A percentile compares a stretch with the other conserved stretches of the same genome.
Conservation (phyloP, 2,113 vertebrate species). For the Progne subis region DNA sequence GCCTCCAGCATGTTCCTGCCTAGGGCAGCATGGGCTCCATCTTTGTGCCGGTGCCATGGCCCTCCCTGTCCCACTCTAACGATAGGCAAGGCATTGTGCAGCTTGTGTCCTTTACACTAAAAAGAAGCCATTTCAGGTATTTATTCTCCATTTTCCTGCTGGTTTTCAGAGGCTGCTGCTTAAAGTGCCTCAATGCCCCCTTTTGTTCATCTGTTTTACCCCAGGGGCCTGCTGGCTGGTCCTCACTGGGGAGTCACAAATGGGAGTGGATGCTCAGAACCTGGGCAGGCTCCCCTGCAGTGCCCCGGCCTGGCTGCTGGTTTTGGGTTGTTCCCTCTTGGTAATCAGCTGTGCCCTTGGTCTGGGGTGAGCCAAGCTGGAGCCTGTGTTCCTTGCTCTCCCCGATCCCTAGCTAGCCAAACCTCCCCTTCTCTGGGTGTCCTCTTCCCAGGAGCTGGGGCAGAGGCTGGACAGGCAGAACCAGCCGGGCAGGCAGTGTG, state of each 20-base stretch:
- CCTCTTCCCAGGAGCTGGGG: not conserved
- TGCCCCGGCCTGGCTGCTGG: not conserved
- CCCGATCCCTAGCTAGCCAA: accelerated
- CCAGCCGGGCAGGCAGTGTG: not conserved
- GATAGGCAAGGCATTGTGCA: not conserved
- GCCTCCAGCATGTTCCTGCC: not conserved
- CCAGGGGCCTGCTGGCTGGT: not conserved
- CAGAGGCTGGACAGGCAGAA: constrained; percentile 29
- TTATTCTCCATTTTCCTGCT: not conserved
- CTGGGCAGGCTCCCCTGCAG: not conserved
- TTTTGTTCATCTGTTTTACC: not conserved
- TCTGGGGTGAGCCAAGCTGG: not conserved
- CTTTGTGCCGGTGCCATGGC: accelerated
- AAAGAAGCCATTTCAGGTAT: not conserved
- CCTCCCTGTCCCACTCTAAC: accelerated
- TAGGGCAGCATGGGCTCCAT: not conserved
- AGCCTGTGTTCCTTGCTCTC: not conserved
- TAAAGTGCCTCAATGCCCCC: not conserved
- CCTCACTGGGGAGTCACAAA: not conserved
- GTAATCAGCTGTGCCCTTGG: accelerated
- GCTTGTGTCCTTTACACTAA: not conserved
- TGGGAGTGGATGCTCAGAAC: not conserved
- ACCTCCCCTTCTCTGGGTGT: not conserved
- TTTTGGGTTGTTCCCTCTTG: not conserved
- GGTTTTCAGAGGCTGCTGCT: not conserved